Evolutionary conservation across 2,888 invertebrate genomes (phyloP).

Genomic region (Pyralis farinalis): DNA sequence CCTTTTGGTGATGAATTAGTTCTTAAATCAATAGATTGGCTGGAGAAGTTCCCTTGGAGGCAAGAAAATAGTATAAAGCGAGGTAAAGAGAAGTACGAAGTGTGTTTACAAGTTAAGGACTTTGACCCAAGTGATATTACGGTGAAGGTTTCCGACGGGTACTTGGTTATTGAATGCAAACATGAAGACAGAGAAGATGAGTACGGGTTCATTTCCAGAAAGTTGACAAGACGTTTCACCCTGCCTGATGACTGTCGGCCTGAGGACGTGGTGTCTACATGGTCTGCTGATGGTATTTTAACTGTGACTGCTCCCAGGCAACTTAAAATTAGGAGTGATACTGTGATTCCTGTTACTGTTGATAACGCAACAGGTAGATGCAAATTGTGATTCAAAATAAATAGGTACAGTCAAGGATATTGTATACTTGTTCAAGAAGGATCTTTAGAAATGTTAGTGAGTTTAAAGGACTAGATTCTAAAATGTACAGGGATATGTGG

Average conservation of each 20-base stretch:
- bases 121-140: conserved; percentile 51
- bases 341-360: conserved; percentile 49
- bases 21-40: conserved; percentile 58
- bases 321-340: conserved; percentile 37
- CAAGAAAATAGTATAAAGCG: conserved; percentile 40
- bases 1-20: conserved; percentile 57
- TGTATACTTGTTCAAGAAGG: too few relatives aligned
- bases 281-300: conserved; percentile 48
- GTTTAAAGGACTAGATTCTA: too few relatives aligned
- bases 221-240: conserved; percentile 47
- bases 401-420: too few relatives aligned
- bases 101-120: conserved; percentile 47
- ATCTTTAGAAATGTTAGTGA: too few relatives aligned
- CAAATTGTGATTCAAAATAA: conserved; percentile 39
- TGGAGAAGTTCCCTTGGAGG: conserved; percentile 58
- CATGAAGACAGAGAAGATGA: conserved; percentile 60
- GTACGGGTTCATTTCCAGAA: conserved; percentile 48
- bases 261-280: conserved; percentile 43
- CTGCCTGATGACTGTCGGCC: conserved; percentile 46
- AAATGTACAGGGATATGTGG: too few relatives aligned
- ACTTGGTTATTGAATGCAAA: conserved; percentile 50
- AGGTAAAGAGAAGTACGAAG: conserved; percentile 47
- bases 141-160: conserved; percentile 42
- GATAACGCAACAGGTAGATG: conserved; percentile 35
- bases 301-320: conserved; percentile 42